These are phyloP conservation scores for Nothura maculosa DNA, from an alignment of 2,797 vertebrate genomes.

Conservation along the genomic window DNA sequence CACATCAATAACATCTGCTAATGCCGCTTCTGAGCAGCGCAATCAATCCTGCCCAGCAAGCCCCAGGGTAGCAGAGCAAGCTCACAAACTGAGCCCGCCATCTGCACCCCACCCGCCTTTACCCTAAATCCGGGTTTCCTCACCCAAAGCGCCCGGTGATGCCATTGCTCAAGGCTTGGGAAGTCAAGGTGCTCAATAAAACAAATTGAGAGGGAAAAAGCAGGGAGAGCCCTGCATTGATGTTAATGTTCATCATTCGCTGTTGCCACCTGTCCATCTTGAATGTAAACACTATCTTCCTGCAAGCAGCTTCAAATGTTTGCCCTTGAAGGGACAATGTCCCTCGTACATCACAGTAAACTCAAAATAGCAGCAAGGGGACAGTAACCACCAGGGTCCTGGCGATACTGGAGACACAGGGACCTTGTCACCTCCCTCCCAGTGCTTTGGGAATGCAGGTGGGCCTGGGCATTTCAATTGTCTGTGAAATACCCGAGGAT, in stretches of 20 bases:
- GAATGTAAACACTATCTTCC: background rate
- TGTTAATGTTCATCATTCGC: fast-evolving
- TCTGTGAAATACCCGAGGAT: background rate
- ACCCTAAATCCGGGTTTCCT: background rate
- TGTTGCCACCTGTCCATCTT: background rate
- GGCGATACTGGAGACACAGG: fast-evolving
- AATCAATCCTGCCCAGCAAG: constrained; percentile 67
- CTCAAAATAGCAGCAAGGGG: fast-evolving
- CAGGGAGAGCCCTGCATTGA: fast-evolving
- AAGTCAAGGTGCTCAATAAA: background rate
- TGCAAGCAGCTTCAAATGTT: background rate
- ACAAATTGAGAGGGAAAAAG: fast-evolving
- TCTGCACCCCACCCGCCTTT: background rate
- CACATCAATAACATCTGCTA: constrained; percentile 69
- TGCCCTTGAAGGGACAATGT: background rate
- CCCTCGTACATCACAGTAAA: background rate
- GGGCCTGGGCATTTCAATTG: background rate
- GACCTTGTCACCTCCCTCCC: background rate
- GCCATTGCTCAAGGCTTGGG: fast-evolving
- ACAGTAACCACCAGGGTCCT: fast-evolving
- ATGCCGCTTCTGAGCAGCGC: background rate
- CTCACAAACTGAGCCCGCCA: constrained; percentile 19
- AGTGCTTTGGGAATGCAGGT: background rate
- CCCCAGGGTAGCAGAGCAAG: background rate
- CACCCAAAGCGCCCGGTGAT: fast-evolving